Base-by-base conservation (phyloP, 2,113 vertebrate species). In the Oryzias woworae region DNA sequence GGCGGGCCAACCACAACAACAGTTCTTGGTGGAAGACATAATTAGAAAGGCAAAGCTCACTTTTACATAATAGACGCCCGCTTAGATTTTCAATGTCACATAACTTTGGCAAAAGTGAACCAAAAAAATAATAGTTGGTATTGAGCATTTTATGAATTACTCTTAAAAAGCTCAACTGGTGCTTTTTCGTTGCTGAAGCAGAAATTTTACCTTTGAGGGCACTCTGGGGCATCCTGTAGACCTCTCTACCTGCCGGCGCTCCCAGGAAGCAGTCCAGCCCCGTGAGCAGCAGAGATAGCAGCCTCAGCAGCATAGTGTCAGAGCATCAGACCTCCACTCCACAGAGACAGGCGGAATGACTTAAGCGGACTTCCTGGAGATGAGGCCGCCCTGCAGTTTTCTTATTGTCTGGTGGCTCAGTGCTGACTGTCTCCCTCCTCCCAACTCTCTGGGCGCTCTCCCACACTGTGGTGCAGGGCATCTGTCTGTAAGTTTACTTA, bases 191-290 rank as follows among this genome's bases (percentile, higher is more conserved):
- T 26, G 13, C 14, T 7, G 42, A 41, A 36, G 45, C 52, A 54
- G 3, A 62, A 24, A 20, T 62, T 41, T 31, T 91, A 96, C 95
- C 95, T 96, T 93, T 92, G 20, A 96, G 88, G 18, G 93, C 74
- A 52, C 78, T 82, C 67, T 89, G 88, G 1, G 95, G 94, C 92
- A 96, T 92, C 84, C 88, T 92, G 92, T 94, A 94, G 55, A 94
- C 88, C 69, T 93, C 92, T 83, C 90, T 92, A 70, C 81, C 87
- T 28, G 91, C 18, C 5, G 94, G 91, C 18, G 87, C 92, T 0
- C 87, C 90, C 62, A 65, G 55, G 4, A 73, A 78, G 75, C 87
- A 84, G 62, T 86, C 90, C 80, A 91, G 69, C 62, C 80, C 76
- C 53, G 80, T 66, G 8, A 83, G 77, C 75, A 93, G 62, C 67